Conservation (phyloP, 2,888 invertebrate species). For the Bellardia bayeri region DNA sequence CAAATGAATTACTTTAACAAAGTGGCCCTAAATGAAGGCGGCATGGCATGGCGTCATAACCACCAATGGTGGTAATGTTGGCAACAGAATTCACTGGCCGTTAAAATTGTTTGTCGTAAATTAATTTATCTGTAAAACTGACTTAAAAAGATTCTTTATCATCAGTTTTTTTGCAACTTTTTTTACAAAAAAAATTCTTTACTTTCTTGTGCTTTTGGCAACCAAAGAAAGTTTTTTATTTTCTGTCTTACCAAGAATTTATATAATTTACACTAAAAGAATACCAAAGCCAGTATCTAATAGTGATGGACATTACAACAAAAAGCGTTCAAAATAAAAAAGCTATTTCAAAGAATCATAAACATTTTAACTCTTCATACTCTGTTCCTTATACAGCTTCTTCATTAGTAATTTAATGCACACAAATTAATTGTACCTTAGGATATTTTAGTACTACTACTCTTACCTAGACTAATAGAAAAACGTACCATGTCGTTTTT, state of each 20-base stretch:
- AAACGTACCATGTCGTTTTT: constrained; percentile 11
- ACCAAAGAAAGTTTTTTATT: constrained; percentile 37
- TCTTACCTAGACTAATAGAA: background rate
- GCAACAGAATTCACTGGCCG: constrained; percentile 77
- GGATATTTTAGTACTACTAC: constrained; percentile 16
- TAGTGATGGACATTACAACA: constrained; percentile 37
- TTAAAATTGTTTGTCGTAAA: constrained; percentile 80
- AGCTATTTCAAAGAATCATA: constrained; percentile 33
- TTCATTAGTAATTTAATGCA: constrained; percentile 43
- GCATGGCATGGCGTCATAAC: constrained; percentile 70
- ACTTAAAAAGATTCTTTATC: constrained; percentile 65
- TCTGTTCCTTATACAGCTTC: constrained; percentile 9
- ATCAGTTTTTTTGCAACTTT: constrained; percentile 1
- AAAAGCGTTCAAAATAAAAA: constrained; percentile 45
- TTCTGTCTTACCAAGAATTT: constrained; percentile 43
- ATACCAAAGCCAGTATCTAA: constrained; percentile 9
- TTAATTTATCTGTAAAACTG: constrained; percentile 76
- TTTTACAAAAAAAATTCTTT: constrained; percentile 13
- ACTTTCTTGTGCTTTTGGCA: constrained; percentile 26
- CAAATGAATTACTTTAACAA: constrained; percentile 67
- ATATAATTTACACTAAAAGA: constrained; percentile 60
- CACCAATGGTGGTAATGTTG: constrained; percentile 71
- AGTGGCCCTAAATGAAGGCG: constrained; percentile 66
- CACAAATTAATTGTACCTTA: constrained; percentile 55
- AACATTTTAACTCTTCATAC: constrained; percentile 57